Conservation (phyloP, 2,797 vertebrate species). For the Peromyscus attwateri region DNA sequence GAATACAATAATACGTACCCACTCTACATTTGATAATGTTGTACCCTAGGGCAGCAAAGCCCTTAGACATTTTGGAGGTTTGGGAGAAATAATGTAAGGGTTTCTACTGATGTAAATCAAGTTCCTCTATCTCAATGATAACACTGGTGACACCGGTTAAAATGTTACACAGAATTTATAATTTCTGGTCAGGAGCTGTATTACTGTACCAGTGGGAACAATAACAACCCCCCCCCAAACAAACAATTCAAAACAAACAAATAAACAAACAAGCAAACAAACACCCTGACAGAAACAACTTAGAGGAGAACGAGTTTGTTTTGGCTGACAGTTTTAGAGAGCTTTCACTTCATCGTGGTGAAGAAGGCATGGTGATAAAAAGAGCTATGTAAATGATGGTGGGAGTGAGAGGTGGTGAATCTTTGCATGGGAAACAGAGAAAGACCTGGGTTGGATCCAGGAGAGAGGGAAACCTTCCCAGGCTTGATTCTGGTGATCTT, state of each 20-base stretch:
- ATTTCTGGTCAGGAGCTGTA: neutral
- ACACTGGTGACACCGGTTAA: neutral
- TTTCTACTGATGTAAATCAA: neutral
- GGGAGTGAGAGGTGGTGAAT: neutral
- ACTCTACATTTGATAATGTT: neutral
- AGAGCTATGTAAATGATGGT: neutral
- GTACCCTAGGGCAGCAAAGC: neutral
- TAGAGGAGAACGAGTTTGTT: neutral
- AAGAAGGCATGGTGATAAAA: too few species aligned
- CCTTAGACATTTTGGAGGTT: neutral
- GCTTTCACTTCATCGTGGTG: neutral
- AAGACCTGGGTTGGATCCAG: neutral
- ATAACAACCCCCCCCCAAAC: neutral
- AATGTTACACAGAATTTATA: neutral
- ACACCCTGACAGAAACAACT: neutral
- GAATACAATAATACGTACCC: neutral
- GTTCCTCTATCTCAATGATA: neutral
- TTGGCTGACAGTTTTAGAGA: neutral
- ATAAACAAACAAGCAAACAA: neutral
- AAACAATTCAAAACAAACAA: too few species aligned
- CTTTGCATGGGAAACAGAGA: neutral
- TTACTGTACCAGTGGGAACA: neutral
- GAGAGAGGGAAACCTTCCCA: neutral
- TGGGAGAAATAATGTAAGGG: neutral
- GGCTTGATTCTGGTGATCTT: neutral